Evolutionary conservation across 1,140 invertebrate species (phyloP).

Genomic region (Mizuhopecten yessoensis): DNA sequence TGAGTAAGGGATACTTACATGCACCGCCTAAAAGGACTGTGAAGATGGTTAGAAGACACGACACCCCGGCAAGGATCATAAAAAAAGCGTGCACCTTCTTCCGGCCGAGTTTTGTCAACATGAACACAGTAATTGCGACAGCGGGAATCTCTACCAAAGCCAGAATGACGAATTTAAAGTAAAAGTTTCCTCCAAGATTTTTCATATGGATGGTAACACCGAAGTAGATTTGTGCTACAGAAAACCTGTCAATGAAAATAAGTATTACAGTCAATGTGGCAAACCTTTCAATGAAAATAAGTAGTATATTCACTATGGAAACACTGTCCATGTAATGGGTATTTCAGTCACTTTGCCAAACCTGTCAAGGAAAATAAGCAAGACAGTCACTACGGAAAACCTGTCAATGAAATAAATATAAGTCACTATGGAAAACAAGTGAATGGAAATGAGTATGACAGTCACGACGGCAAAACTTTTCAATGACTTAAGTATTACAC

Average conservation of each 20-base stretch:
- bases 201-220: slow-evolving; percentile 86
- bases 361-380: too few species aligned
- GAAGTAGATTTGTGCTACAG: slow-evolving; percentile 86
- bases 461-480: too few species aligned
- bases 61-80: slow-evolving; percentile 83
- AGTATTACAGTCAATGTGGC: too few species aligned
- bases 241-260: slow-evolving; percentile 86
- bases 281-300: too few species aligned
- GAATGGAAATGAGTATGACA: too few species aligned
- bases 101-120: slow-evolving; percentile 67
- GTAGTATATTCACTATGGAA: too few species aligned
- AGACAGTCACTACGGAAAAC: too few species aligned
- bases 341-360: too few species aligned
- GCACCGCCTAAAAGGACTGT: slow-evolving; percentile 61
- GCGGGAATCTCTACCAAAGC: slow-evolving; percentile 90
- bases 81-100: slow-evolving; percentile 82
- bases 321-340: too few species aligned
- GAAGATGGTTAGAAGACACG: slow-evolving; percentile 71
- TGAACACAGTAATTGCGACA: slow-evolving; percentile 73
- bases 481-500: too few species aligned
- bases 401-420: too few species aligned
- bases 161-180: slow-evolving; percentile 59
- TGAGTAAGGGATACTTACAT: slow-evolving; percentile 59
- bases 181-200: slow-evolving; percentile 66
- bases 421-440: too few species aligned